These are phyloP conservation scores for Laticauda colubrina DNA, from an alignment of 2,113 vertebrate species.

Conservation along the genomic window DNA sequence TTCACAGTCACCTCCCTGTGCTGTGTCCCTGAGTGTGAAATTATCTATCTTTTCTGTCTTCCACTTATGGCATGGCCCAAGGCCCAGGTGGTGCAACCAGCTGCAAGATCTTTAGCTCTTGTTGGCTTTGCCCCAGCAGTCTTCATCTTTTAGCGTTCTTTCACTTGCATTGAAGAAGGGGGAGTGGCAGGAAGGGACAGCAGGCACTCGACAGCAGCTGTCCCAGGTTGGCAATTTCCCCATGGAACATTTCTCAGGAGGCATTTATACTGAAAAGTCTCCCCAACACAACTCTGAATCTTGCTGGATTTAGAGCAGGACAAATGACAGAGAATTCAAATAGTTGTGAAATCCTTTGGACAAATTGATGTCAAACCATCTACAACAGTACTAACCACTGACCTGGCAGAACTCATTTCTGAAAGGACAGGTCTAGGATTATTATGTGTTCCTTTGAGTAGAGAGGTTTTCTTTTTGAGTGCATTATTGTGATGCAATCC, in stretches of 20 bases:
- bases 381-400: background rate
- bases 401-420: background rate
- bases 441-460: background rate
- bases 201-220: constrained; percentile 78
- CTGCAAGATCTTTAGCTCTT: constrained; percentile 83
- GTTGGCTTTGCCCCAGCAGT: constrained; percentile 75
- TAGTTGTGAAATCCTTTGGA: constrained; percentile 35
- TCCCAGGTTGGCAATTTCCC: constrained; percentile 78
- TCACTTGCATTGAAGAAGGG: constrained; percentile 70
- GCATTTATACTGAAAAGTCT: constrained; percentile 60
- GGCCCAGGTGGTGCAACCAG: constrained; percentile 82
- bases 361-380: constrained; percentile 41
- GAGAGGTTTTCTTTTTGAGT: background rate
- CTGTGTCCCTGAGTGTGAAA: constrained; percentile 46
- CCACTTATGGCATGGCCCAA: constrained; percentile 76
- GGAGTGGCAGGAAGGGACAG: constrained; percentile 79
- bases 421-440: background rate
- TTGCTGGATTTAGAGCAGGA: constrained; percentile 51
- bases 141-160: constrained; percentile 79
- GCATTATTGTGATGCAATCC: background rate
- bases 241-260: constrained; percentile 67
- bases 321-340: constrained; percentile 32
- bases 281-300: constrained; percentile 44
- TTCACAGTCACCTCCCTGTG: constrained; percentile 18
- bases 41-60: constrained; percentile 63